Evolutionary conservation across 2,113 vertebrate species (phyloP).

Genomic region (Chitala chitala): DNA sequence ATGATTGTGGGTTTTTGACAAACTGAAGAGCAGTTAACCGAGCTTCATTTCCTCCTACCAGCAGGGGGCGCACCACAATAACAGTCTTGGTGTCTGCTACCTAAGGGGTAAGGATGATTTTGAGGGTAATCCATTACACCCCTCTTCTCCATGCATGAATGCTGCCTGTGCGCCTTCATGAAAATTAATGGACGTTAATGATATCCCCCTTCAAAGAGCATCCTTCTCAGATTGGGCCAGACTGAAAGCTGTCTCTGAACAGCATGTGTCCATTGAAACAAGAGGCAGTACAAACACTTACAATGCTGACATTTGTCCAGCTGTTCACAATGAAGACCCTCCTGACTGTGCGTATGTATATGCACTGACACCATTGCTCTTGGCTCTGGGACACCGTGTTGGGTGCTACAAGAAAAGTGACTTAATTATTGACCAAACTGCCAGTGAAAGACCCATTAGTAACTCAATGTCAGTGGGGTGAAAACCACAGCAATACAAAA

Average conservation of each 20-base stretch:
- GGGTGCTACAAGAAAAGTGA: conserved; percentile 24
- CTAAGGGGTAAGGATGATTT: neutral
- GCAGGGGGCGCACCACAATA: neutral
- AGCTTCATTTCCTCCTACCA: neutral
- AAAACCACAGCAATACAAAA: conserved; percentile 22
- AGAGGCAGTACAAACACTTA: conserved; percentile 17
- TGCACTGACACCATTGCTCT: conserved; percentile 31
- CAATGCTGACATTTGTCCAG: conserved; percentile 5
- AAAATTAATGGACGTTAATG: neutral
- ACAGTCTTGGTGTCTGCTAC: neutral
- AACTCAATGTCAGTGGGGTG: conserved; percentile 21
- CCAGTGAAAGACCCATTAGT: conserved; percentile 27
- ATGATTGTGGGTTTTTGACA: too few relatives aligned
- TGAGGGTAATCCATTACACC: neutral
- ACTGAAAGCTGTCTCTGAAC: neutral
- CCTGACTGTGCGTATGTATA: conserved; percentile 19
- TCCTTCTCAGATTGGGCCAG: neutral
- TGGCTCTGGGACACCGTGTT: conserved; percentile 37
- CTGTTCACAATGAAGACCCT: conserved; percentile 6
- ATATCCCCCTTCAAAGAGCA: neutral
- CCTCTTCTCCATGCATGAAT: neutral
- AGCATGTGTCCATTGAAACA: neutral
- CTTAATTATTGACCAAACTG: conserved; percentile 38
- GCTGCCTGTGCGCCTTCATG: neutral
- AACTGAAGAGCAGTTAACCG: too few relatives aligned